These are phyloP conservation scores for Isichthys henryi DNA, from an alignment of 2,113 vertebrate species.

Conservation along the genomic window DNA sequence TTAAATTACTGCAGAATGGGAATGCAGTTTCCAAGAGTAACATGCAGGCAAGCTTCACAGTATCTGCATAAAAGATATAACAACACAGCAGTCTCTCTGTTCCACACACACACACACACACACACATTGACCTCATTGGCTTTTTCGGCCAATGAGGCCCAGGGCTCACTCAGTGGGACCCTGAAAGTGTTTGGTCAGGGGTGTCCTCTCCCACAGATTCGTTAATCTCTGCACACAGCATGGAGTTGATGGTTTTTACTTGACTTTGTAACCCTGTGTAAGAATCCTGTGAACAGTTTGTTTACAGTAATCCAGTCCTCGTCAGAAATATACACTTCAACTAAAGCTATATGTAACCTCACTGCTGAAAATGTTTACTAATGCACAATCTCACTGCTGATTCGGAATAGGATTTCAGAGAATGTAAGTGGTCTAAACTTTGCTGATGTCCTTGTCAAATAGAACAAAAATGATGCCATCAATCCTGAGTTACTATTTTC, in stretches of 20 bases:
- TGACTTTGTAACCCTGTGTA: not conserved
- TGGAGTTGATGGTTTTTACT: not conserved
- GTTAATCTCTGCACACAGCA: slow-evolving; percentile 1
- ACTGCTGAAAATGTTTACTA: not conserved
- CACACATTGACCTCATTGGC: not conserved
- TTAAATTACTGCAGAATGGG: not conserved
- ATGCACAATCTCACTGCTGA: not conserved
- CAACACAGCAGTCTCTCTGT: not conserved
- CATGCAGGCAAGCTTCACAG: not conserved
- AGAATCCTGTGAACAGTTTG: not conserved
- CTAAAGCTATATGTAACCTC: not conserved
- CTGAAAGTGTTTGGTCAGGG: not conserved
- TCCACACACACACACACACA: not conserved
- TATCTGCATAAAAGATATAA: not conserved
- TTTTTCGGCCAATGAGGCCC: not conserved
- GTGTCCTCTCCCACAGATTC: slow-evolving; percentile 2
- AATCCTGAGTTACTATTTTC: not conserved
- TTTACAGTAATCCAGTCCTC: not conserved
- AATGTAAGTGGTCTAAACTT: not conserved
- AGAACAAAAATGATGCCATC: not conserved
- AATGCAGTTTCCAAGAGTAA: not conserved
- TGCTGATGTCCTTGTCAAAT: not conserved
- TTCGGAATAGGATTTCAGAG: not conserved
- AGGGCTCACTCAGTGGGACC: not conserved
- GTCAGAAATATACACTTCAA: not conserved